Percentiles rank a stretch among this genome's conserved stretches.
Conservation (phyloP, 1,140 invertebrate genomes). For the Drosophila kanapiae region DNA sequence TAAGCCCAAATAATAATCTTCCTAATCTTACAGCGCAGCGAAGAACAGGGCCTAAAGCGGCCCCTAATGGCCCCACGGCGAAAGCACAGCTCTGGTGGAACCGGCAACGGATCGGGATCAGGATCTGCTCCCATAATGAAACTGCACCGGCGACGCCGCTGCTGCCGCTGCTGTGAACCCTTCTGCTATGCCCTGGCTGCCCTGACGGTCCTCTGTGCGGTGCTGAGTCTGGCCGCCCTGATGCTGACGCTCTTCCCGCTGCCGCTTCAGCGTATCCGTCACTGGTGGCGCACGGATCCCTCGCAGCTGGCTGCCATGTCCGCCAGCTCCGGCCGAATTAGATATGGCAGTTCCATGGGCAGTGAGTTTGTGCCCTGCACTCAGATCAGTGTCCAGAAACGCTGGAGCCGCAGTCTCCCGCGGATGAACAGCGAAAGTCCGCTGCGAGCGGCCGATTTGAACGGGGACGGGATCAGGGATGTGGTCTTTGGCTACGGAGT, state of each 20-base stretch:
- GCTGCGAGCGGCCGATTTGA: slow-evolving; percentile 90
- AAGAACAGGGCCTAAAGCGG: slow-evolving; percentile 90
- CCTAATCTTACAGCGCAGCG: slow-evolving; percentile 87
- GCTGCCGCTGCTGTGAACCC: slow-evolving; percentile 87
- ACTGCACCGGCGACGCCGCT: slow-evolving; percentile 86
- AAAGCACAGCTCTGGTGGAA: slow-evolving; percentile 83
- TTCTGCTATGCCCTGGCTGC: slow-evolving; percentile 88
- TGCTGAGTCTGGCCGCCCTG: slow-evolving; percentile 88
- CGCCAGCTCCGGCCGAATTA: slow-evolving; percentile 2
- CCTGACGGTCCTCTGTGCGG: slow-evolving; percentile 86
- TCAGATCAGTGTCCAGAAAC: slow-evolving; percentile 88
- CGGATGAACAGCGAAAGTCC: slow-evolving; percentile 92
- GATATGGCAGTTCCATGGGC: slow-evolving; percentile 69
- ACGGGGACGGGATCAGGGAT: slow-evolving; percentile 91
- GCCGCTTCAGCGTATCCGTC: slow-evolving; percentile 87
- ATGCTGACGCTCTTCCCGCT: slow-evolving; percentile 89
- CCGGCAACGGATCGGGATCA: slow-evolving; percentile 65
- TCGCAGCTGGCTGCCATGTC: slow-evolving; percentile 23
- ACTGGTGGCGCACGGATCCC: slow-evolving; percentile 86
- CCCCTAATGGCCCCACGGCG: slow-evolving; percentile 90
- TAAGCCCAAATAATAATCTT: no score
- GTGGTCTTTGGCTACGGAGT: slow-evolving; percentile 93
- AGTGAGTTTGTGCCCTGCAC: slow-evolving; percentile 88
- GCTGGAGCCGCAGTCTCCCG: slow-evolving; percentile 91
- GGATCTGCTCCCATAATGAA: slow-evolving; percentile 85